These are phyloP conservation scores for Acleris literana DNA, from an alignment of 2,888 invertebrate species.

Conservation along the genomic window DNA sequence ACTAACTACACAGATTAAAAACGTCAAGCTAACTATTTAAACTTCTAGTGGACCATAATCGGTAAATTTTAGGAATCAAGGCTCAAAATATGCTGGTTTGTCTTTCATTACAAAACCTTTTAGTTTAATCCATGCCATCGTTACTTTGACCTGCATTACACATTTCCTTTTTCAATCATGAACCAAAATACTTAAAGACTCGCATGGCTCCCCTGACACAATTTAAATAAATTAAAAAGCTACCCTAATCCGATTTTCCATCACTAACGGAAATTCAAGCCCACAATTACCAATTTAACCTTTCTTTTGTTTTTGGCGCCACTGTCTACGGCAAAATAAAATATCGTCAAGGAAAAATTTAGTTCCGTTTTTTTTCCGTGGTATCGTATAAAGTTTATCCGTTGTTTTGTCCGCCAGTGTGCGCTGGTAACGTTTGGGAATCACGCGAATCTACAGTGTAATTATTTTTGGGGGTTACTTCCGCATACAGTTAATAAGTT, in stretches of 20 bases:
- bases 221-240: conserved; percentile 36
- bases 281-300: not conserved
- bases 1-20: no score
- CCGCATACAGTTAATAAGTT: conserved; percentile 31
- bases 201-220: conserved; percentile 20
- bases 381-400: not conserved
- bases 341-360: not conserved
- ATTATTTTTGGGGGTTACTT: conserved; percentile 35
- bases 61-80: no score
- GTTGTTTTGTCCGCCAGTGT: conserved; percentile 27
- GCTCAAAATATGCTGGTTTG: no score
- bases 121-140: no score
- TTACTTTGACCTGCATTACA: not conserved
- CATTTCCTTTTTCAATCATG: conserved; percentile 8
- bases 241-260: conserved; percentile 16
- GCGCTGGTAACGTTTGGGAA: conserved; percentile 29
- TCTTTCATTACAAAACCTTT: no score
- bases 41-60: no score
- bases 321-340: not conserved
- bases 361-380: conserved; percentile 26
- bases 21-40: no score
- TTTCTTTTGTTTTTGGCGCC: conserved; percentile 10
- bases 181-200: conserved; percentile 10
- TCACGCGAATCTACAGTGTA: conserved; percentile 34
- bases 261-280: conserved; percentile 21